A percentile compares a stretch with the other conserved stretches of the same genome.
Evolutionary conservation across 1,140 invertebrate species (phyloP).

Genomic region (Drosophila fuyamai): DNA sequence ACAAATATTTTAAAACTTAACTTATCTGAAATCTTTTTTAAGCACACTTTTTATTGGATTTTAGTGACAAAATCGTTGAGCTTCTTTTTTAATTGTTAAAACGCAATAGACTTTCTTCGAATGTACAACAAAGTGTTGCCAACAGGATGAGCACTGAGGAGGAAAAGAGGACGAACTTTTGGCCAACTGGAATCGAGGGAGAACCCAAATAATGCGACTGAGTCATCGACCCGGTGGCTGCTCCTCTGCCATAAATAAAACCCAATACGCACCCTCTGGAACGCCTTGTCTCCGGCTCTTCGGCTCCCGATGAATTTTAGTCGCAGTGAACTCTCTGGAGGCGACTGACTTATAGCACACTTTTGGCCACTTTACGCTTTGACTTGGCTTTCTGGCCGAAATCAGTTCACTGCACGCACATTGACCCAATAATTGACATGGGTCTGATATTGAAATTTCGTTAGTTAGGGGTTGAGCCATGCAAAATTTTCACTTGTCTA

Average conservation of each 20-base stretch:
- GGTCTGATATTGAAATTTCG: conserved; percentile 6
- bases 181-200: conserved; percentile 8
- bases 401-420: conserved; percentile 67
- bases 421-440: conserved; percentile 71
- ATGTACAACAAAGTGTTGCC: not conserved
- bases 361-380: conserved; percentile 27
- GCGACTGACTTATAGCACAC: conserved; percentile 67
- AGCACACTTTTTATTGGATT: too few species aligned
- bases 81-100: not conserved
- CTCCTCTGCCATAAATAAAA: conserved; percentile 47
- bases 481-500: conserved; percentile 1
- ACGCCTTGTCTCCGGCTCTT: conserved; percentile 14
- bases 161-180: conserved; percentile 16
- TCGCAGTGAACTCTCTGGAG: conserved; percentile 48
- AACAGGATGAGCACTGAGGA: conserved; percentile 4
- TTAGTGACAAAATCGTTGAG: too few species aligned
- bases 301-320: conserved; percentile 33
- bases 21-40: too few species aligned
- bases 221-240: conserved; percentile 62
- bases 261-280: conserved; percentile 11
- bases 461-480: not conserved
- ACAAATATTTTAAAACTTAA: too few species aligned
- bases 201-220: conserved; percentile 45
- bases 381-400: conserved; percentile 31
- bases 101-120: not conserved